Percentiles rank a stretch among this genome's conserved stretches.
These are phyloP conservation scores for Zhuqinia jingwanae DNA, from an alignment of 2,888 invertebrate species.

Conservation along the genomic window DNA sequence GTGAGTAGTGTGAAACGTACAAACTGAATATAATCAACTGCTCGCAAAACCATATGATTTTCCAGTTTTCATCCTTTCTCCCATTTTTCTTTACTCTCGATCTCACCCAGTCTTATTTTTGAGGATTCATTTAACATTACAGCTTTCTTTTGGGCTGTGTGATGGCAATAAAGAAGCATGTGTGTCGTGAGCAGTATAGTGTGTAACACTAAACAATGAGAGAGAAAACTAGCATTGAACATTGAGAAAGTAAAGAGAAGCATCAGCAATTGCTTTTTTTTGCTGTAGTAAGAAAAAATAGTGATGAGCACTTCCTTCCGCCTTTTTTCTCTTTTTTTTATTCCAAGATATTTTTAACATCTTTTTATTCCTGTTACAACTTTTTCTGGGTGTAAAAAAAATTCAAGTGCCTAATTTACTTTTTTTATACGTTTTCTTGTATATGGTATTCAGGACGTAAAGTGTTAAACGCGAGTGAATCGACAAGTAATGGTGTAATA, in stretches of 20 bases:
- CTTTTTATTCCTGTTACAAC: constrained; percentile 36
- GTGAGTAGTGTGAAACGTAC: constrained; percentile 31
- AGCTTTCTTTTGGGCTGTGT: constrained; percentile 51
- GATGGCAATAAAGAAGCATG: constrained; percentile 16
- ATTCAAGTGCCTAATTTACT: constrained; percentile 21
- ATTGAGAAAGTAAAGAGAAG: background rate
- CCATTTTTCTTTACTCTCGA: constrained; percentile 6
- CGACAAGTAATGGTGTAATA: constrained; percentile 22
- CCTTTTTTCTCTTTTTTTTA: constrained; percentile 42
- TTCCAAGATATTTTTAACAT: constrained; percentile 36
- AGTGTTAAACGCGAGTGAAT: constrained; percentile 8
- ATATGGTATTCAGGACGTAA: constrained; percentile 18
- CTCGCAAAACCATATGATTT: constrained; percentile 65
- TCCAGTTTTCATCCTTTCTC: constrained; percentile 25
- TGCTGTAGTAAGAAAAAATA: no score
- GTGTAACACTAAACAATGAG: background rate
- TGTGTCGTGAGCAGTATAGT: background rate
- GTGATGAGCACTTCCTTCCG: constrained; percentile 63
- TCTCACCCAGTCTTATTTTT: background rate
- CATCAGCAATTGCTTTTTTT: constrained; percentile 29
- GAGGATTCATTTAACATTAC: constrained; percentile 58
- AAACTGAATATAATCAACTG: constrained; percentile 70
- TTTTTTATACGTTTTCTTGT: no score
- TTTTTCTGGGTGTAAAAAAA: background rate
- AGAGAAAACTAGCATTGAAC: constrained; percentile 4